These are phyloP conservation scores for Channa maculata DNA, from an alignment of 2,113 vertebrate genomes.

Conservation along the genomic window DNA sequence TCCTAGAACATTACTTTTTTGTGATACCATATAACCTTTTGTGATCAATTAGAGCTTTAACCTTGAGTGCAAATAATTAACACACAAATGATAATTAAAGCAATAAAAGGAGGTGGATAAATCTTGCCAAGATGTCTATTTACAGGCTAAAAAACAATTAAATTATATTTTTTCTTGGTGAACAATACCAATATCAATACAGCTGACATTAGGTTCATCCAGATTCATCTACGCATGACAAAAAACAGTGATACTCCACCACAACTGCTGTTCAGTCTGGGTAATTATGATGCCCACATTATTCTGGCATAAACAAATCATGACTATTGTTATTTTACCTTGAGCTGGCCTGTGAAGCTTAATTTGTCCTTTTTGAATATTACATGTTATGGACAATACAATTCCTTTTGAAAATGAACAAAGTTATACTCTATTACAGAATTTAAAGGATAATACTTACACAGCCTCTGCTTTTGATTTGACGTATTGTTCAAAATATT, in stretches of 20 bases:
- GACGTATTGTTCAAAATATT: too few relatives aligned
- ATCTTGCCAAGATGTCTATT: too few relatives aligned
- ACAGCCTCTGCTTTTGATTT: too few relatives aligned
- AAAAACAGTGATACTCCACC: background rate
- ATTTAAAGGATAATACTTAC: too few relatives aligned
- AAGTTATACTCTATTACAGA: too few relatives aligned
- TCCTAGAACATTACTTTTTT: too few relatives aligned
- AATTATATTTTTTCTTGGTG: background rate
- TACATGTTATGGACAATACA: background rate
- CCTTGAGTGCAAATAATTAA: too few relatives aligned
- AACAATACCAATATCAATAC: background rate
- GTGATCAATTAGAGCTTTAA: too few relatives aligned
- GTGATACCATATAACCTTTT: too few relatives aligned
- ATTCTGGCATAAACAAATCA: background rate
- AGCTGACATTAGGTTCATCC: background rate
- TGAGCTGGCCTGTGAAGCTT: background rate
- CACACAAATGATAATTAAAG: too few relatives aligned
- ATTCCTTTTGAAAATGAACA: too few relatives aligned
- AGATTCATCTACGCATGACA: background rate
- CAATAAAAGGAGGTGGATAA: too few relatives aligned
- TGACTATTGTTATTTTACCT: background rate
- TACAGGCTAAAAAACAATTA: background rate
- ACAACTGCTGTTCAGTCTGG: background rate
- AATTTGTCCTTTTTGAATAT: constrained; percentile 21
- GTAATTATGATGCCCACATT: background rate